A percentile compares a stretch with the other conserved stretches of the same genome.
These are phyloP conservation scores for Nymphicus hollandicus DNA, from an alignment of 2,113 vertebrate species.

Conservation along the genomic window DNA sequence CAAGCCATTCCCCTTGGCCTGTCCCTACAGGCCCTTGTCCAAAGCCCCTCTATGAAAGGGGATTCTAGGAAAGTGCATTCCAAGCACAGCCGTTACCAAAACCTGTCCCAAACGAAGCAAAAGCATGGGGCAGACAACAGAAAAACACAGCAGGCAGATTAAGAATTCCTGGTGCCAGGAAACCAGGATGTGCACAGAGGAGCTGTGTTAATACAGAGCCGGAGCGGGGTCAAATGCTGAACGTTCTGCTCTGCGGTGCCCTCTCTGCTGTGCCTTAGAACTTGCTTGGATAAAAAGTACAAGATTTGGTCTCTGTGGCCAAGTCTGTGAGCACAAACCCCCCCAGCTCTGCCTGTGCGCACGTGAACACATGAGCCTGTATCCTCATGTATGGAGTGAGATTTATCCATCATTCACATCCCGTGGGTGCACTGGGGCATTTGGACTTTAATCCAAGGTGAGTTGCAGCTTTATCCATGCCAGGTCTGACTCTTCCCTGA, in stretches of 20 bases:
- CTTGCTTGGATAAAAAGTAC: background rate
- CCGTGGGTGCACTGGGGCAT: background rate
- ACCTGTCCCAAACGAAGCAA: background rate
- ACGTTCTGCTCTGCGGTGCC: background rate
- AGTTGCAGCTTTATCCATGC: background rate
- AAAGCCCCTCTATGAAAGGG: background rate
- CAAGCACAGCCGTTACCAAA: background rate
- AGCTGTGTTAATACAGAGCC: background rate
- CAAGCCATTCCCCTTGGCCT: background rate
- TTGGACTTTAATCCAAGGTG: background rate
- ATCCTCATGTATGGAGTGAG: accelerated
- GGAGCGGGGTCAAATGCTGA: background rate
- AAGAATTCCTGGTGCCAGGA: background rate
- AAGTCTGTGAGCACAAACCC: background rate
- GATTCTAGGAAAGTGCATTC: background rate
- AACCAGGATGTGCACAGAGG: background rate
- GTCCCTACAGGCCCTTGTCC: background rate
- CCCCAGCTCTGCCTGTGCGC: accelerated
- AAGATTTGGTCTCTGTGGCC: background rate
- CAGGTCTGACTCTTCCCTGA: background rate
- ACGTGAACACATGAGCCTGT: accelerated
- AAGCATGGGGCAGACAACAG: background rate
- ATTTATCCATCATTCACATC: background rate
- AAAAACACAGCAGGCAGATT: background rate
- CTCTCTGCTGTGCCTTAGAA: background rate